These are phyloP conservation scores for Notolepis coatsorum DNA, from an alignment of 2,797 vertebrate species.

Conservation along the genomic window DNA sequence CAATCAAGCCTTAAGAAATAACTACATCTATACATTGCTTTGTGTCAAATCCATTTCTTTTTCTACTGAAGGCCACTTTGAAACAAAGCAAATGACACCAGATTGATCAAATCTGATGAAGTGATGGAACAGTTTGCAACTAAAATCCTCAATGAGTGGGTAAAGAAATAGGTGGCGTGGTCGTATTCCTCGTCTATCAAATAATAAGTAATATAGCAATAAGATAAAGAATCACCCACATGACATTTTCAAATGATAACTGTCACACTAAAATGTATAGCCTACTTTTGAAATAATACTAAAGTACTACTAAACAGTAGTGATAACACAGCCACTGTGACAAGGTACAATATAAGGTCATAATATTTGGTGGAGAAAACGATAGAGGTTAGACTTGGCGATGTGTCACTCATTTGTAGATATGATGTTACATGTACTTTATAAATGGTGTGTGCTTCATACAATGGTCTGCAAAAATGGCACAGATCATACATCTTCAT, in stretches of 20 bases:
- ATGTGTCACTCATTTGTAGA: constrained; percentile 41
- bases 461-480: constrained; percentile 56
- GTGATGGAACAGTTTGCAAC: constrained; percentile 53
- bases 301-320: constrained; percentile 56
- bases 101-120: constrained; percentile 67
- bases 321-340: constrained; percentile 63
- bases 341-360: constrained; percentile 55
- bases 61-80: constrained; percentile 76
- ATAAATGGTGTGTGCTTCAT: constrained; percentile 73
- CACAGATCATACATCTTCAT: constrained; percentile 62
- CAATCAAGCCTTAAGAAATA: constrained; percentile 71
- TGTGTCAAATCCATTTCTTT: constrained; percentile 75
- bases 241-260: constrained; percentile 17
- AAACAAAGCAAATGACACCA: constrained; percentile 70
- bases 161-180: constrained; percentile 45
- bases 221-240: constrained; percentile 49
- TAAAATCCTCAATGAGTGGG: constrained; percentile 39
- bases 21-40: constrained; percentile 75
- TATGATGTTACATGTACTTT: constrained; percentile 50
- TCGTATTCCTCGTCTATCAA: constrained; percentile 59
- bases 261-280: too few species aligned
- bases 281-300: constrained; percentile 63
- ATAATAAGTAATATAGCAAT: constrained; percentile 53
- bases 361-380: constrained; percentile 53
- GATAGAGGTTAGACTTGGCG: constrained; percentile 41